Evolutionary conservation across 1,140 invertebrate genomes (phyloP), one percentile per base, ranked within the genome.

Genomic region (Mylabris phalerata): DNA sequence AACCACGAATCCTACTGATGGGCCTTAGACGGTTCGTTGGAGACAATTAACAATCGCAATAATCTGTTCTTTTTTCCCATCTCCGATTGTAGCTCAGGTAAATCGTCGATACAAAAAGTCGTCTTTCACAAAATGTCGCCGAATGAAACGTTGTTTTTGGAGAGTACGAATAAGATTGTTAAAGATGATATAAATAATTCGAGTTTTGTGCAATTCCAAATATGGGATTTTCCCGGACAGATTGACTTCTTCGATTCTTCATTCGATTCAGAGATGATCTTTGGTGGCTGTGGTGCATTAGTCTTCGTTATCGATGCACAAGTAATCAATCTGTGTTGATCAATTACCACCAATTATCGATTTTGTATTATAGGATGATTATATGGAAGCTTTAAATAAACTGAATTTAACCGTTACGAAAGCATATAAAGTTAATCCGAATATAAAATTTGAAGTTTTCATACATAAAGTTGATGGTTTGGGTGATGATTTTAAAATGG

Each of bases 71-170:
- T 19, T 19, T 19, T 25, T 40, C 48, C 24, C 10, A 9, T 27
- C 0, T 7, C 25, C 6, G 3, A 19, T 78, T 80, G 60, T 69
- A 95, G 96, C 73, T 98, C 95, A 75, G 98, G 98, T 57, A 99
- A 99, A 78, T 98, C 96, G n/a, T 99, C 97, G 2, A 99, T 99
- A 71, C 93, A 98, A 75, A 99, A 99, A 82, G 98, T 99, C 6
- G 97, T 99, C 9, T 99, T 99, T 78, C 96, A 99, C 71, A 99
- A 99, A 81, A 98, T 99, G 92, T 97, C 95, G 9, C 98, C 98
- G 6, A 99, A 98, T 79, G 97, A 99, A 79, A 99, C 98, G 3
- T 78, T 99, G n/a, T 99, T 99, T 69, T 78, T 99, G 41, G 97
- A 98, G 76, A 96, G 93, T 64, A 99, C 96, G 54, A 98, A 96